Evolutionary conservation across 2,113 vertebrate genomes (phyloP), one percentile per base, ranked within the genome.

Genomic region (Leptodactylus fuscus): DNA sequence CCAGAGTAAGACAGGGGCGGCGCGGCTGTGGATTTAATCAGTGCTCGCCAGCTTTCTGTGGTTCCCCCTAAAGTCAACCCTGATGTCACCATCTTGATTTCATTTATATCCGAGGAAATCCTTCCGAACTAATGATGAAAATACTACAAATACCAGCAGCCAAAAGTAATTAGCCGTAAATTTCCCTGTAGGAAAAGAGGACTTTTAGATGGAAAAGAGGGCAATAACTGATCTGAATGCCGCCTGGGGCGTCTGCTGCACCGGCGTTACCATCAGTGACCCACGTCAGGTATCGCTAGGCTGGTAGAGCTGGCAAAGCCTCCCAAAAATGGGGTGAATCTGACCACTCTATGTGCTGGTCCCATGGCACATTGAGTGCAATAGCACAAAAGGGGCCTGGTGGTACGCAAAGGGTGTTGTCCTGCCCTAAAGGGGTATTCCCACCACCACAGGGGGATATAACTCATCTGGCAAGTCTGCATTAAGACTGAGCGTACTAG

Each of bases 131-230:
- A 38, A 41, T 79, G 6, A 77, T 77, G 38, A 79, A 24, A 78
- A 38, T 24, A 58, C 48, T 60, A 79, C 34, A 41, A 58, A 58
- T 79, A 79, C 11, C 76, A 79, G 53, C n/a, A 38, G 49, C 55
- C n/a, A 16, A 24, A 79, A 60, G 51, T 41, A 79, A 79, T 79
- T 58, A 79, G 76, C 9, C 22, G 22, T 79, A 24, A 22, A 60
- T 79, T 79, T 60, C 75, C 75, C 51, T 24, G 41, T 79, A 60
- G 53, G 10, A 38, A 58, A 36, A 78, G 11, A 36, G 29, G 32
- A 5, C 20, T 34, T 11, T 20, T 5, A 36, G 13, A 55, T 78
- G 29, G 29, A 73, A 24, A 75, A 49, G n/a, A 38, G 36, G 22
- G 5, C 58, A 41, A 79, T 38, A 48, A 75, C 24, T 49, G 10